Conservation (phyloP, 2,888 invertebrate genomes). For the Imbricaverruca yamaguchii region DNA sequence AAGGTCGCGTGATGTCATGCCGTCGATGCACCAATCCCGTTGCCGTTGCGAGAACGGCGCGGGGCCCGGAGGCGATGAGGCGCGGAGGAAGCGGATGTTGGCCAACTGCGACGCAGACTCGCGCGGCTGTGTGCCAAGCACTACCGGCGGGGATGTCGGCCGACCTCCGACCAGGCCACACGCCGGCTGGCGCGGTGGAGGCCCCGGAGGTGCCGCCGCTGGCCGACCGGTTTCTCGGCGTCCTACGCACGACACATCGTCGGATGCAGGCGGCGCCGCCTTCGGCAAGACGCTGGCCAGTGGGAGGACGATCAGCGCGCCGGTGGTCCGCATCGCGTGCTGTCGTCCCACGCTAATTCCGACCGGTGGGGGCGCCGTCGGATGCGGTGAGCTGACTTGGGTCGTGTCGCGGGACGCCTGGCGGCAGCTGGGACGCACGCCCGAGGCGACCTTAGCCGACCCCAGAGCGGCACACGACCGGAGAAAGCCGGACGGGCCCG, state of each 20-base stretch:
- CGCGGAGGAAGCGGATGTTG: no score
- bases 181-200: no score
- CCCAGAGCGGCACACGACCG: no score
- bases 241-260: background rate
- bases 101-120: no score
- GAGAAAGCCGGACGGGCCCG: no score
- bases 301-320: background rate
- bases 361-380: background rate
- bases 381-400: background rate
- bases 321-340: background rate
- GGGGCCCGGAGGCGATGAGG: background rate
- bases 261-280: background rate
- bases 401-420: background rate
- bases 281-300: no score
- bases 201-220: no score
- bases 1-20: constrained; percentile 1
- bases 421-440: no score
- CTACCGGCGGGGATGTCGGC: no score
- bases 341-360: background rate
- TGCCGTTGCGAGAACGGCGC: background rate
- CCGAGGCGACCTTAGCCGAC: no score
- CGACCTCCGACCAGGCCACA: no score
- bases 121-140: no score
- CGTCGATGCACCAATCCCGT: background rate
- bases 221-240: background rate